These are phyloP conservation scores for Australoheros facetus DNA, from an alignment of 2,797 vertebrate genomes.

Conservation along the genomic window DNA sequence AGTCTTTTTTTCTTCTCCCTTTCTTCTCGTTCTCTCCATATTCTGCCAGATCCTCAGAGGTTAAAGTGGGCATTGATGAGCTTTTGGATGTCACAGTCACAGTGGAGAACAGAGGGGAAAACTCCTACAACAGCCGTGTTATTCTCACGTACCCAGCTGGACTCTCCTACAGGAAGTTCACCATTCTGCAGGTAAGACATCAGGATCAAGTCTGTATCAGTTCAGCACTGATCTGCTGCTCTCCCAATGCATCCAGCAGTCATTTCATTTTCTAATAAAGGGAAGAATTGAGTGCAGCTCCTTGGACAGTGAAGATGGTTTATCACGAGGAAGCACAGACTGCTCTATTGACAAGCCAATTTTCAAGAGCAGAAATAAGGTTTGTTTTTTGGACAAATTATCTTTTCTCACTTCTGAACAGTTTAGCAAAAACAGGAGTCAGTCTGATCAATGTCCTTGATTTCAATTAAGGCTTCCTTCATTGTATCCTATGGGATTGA, in stretches of 20 bases:
- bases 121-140: slow-evolving; percentile 82
- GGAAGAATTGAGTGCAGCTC: slow-evolving; percentile 73
- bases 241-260: no score
- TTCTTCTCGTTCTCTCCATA: neutral
- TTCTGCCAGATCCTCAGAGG: slow-evolving; percentile 56
- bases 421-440: neutral
- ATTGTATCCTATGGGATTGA: slow-evolving; percentile 80
- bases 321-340: slow-evolving; percentile 46
- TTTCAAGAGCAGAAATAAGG: slow-evolving; percentile 73
- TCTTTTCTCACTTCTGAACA: neutral
- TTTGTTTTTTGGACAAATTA: slow-evolving; percentile 32
- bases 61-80: slow-evolving; percentile 81
- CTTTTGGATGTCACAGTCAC: slow-evolving; percentile 77
- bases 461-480: slow-evolving; percentile 74
- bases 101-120: slow-evolving; percentile 82
- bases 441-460: neutral
- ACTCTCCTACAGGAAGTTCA: slow-evolving; percentile 82
- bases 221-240: no score
- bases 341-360: slow-evolving; percentile 79
- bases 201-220: neutral
- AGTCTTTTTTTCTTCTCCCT: neutral
- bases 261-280: slow-evolving; percentile 23
- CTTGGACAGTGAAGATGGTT: slow-evolving; percentile 51
- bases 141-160: slow-evolving; percentile 78
- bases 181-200: slow-evolving; percentile 71